Evolutionary conservation across 2,888 invertebrate species (phyloP).

Genomic region (Eupithecia centaureata): DNA sequence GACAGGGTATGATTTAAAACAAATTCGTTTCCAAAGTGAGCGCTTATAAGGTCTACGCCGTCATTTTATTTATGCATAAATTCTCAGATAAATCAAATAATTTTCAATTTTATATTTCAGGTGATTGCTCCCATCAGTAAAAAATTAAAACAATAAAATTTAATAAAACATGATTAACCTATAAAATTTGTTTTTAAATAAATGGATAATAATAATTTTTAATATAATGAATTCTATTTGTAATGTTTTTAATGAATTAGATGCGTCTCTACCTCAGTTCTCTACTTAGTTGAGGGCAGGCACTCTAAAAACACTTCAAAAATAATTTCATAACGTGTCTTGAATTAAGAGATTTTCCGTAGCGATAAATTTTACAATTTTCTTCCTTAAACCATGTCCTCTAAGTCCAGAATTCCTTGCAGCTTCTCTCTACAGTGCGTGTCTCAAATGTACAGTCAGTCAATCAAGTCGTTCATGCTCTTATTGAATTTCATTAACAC

Average conservation of each 20-base stretch:
- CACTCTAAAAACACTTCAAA: conserved; percentile 6
- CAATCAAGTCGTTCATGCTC: conserved; percentile 51
- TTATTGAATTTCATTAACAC: conserved; percentile 40
- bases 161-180: no score
- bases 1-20: no score
- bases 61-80: no score
- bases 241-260: no score
- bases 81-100: no score
- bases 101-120: no score
- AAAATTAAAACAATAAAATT: no score
- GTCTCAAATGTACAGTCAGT: conserved; percentile 46
- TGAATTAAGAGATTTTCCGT: not conserved
- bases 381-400: not conserved
- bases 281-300: not conserved
- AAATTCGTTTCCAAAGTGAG: no score
- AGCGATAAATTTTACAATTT: not conserved
- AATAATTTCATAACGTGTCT: conserved; percentile 7
- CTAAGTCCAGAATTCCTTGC: not conserved
- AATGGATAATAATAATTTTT: not conserved
- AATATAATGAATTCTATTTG: no score
- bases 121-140: no score
- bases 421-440: conserved; percentile 38
- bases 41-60: no score
- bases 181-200: not conserved
- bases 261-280: no score